These are phyloP conservation scores for Amphimedon queenslandica DNA, from an alignment of 37 sponge, comb jelly and placozoan species.

Conservation along the genomic window DNA sequence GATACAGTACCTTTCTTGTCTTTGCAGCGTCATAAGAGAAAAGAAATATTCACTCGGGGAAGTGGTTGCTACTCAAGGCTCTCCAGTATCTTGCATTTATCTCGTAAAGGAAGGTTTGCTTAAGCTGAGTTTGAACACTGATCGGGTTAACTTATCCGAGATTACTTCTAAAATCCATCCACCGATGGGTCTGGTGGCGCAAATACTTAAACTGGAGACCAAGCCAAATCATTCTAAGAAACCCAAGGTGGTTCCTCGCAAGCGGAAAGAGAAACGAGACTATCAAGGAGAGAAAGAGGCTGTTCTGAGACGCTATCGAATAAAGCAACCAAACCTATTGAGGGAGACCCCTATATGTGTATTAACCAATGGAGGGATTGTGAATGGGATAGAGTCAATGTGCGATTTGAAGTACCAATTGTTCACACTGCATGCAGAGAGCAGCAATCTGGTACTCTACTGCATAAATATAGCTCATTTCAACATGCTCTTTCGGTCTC, in stretches of 20 bases:
- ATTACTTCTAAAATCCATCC: conserved; percentile 12
- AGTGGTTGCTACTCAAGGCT: conserved; percentile 13
- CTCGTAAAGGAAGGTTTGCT: conserved; percentile 10
- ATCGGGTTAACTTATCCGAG: background rate
- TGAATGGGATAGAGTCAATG: conserved; percentile 17
- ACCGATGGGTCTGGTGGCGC: background rate
- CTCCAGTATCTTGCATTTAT: background rate
- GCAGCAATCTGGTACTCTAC: background rate
- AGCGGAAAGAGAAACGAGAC: background rate
- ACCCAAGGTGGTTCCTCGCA: too few relatives aligned
- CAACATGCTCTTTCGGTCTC: background rate
- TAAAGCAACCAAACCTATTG: too few relatives aligned
- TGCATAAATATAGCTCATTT: background rate
- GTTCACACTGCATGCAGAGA: conserved; percentile 19
- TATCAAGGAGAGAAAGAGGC: background rate
- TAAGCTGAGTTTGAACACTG: background rate
- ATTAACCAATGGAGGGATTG: conserved; percentile 9
- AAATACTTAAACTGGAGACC: conserved; percentile 2
- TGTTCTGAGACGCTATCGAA: background rate
- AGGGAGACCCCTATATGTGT: background rate
- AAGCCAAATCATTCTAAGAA: background rate
- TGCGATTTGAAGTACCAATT: conserved; percentile 11
- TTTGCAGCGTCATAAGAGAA: background rate
- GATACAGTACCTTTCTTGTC: conserved; percentile 1
- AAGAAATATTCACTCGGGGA: background rate